Base-by-base conservation (phyloP, 2,113 vertebrate genomes). In the Hemichromis elongatus region DNA sequence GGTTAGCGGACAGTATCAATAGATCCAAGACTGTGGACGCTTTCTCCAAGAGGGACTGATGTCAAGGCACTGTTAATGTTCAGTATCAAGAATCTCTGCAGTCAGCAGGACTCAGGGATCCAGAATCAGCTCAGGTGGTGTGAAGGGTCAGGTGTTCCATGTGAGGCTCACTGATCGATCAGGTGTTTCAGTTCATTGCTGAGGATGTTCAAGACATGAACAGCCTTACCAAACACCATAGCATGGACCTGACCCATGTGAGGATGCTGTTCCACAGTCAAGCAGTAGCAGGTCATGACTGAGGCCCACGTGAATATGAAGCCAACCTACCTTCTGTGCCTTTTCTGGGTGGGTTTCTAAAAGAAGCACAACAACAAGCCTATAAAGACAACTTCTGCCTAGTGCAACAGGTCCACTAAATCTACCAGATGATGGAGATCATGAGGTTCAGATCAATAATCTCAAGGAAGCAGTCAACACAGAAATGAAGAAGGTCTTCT, bases 231-330 rank as follows among this genome's bases (percentile, higher is more conserved):
- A 99, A 99, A 95, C 99, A 99, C 95, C 98, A 99, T 35, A 98
- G 98, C 83, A 99, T 99, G 99, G 99, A 99, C 92, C 97, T 99
- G 63, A 99, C 98, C 66, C 95, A 97, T 5, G 99, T 99, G 94
- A 99, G 99, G 90, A 99, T 99, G 98, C 57, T 99, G 98, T 94
- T 99, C 99, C 86, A 99, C 99, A 98, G 98, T 99, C 91, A 99
- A 99, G 91, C 99, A 99, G 45, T 99, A 98, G 97, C 98, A 99
- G 98, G 99, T 98, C 6, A 99, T 99, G 98, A 99, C 99, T 1
- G 98, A 99, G 93, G 98, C 98, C 66, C 98, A 99, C 0, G 97
- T 99, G 40, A 98, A 99, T 37, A 97, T 99, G 81, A 99, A 98
- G 93, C 99, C 98, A 6, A 99, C 98, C 9, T 99, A 99, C 93